Percentiles rank a stretch among this genome's conserved stretches.
These are phyloP conservation scores for Psix sp. DNA, from an alignment of 1,140 invertebrate species.

Conservation along the genomic window DNA sequence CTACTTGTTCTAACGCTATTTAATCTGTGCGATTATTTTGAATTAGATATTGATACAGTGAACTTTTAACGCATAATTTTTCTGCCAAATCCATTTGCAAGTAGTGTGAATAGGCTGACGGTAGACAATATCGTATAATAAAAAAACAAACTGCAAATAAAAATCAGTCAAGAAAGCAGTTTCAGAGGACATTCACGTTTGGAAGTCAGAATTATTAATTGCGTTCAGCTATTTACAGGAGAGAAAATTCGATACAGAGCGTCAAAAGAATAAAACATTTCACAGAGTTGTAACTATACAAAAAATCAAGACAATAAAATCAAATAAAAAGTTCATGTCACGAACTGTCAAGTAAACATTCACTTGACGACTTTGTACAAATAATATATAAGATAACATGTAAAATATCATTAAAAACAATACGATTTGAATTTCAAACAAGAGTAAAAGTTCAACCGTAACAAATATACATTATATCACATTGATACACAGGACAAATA, in stretches of 20 bases:
- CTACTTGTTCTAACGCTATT: conserved; percentile 39
- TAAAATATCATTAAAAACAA: conserved; percentile 18
- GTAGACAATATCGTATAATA: conserved; percentile 2
- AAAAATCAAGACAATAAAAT: conserved; percentile 5
- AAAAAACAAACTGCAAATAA: conserved; percentile 12
- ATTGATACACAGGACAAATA: conserved; percentile 16
- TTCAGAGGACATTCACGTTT: not conserved
- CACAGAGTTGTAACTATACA: conserved; percentile 29
- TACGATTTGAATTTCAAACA: conserved; percentile 10
- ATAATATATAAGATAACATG: conserved; percentile 22
- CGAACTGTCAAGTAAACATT: not conserved
- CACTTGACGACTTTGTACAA: conserved; percentile 28
- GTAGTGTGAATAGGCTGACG: conserved; percentile 16
- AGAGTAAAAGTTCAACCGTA: conserved; percentile 9
- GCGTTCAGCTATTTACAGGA: conserved; percentile 17
- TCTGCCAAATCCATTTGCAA: conserved; percentile 39
- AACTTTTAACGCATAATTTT: conserved; percentile 34
- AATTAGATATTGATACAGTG: conserved; percentile 37
- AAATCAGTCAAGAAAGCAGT: conserved; percentile 31
- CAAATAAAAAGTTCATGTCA: too few relatives aligned
- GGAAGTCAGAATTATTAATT: conserved; percentile 16
- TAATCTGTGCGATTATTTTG: conserved; percentile 44
- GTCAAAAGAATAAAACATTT: conserved; percentile 23
- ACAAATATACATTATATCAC: conserved; percentile 36
- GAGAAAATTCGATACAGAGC: conserved; percentile 4